A percentile compares a stretch with the other conserved stretches of the same genome.
These are phyloP conservation scores for Ariolimax columbianus DNA, from an alignment of 2,888 invertebrate species.

Conservation along the genomic window DNA sequence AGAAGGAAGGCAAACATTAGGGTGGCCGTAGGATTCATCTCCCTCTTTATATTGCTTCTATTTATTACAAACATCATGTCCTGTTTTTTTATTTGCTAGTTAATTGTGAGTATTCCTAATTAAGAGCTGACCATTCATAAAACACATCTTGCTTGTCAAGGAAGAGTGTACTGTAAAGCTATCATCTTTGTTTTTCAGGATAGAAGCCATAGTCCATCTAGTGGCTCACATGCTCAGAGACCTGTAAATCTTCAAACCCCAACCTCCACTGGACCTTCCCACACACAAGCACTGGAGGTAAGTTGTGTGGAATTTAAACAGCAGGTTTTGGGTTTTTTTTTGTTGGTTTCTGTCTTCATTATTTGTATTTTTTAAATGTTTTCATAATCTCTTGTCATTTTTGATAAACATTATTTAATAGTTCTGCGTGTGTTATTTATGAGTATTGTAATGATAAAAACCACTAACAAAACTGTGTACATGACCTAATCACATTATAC, in stretches of 20 bases:
- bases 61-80: neutral
- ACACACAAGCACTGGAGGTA: neutral
- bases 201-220: neutral
- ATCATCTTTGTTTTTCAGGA: slow-evolving; percentile 10
- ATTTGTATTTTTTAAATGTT: no score
- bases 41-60: no score
- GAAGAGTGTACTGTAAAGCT: neutral
- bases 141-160: neutral
- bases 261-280: slow-evolving; percentile 4
- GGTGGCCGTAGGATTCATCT: no score
- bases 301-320: neutral
- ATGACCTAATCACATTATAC: no score
- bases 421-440: no score
- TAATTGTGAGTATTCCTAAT: neutral
- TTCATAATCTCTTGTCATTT: no score
- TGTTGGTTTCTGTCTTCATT: neutral
- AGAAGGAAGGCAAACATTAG: no score
- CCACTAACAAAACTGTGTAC: no score
- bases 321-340: neutral
- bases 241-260: slow-evolving; percentile 21
- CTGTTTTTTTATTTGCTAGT: neutral
- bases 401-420: no score
- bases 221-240: neutral
- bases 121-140: neutral
- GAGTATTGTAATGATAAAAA: no score